Evolutionary conservation across 2,113 vertebrate genomes (phyloP).

Genomic region (Poeciliopsis retropinna): DNA sequence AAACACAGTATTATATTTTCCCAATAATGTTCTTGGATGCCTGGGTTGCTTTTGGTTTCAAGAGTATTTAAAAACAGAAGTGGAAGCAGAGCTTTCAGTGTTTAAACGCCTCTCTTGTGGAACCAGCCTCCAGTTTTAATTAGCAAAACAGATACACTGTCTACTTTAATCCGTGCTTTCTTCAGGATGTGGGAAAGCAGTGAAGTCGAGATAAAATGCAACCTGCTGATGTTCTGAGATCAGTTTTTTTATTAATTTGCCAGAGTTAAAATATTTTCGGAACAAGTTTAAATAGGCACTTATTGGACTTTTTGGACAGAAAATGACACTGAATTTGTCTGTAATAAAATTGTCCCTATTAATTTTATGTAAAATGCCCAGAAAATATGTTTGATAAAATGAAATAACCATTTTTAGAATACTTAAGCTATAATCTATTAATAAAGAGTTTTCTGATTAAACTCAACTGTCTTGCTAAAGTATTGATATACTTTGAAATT

Average conservation of each 20-base stretch:
- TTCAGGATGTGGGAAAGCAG: not conserved
- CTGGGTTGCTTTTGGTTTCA: not conserved
- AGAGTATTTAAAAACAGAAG: not conserved
- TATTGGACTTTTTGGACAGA: not conserved
- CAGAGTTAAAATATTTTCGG: not conserved
- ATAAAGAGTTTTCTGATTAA: too few species aligned
- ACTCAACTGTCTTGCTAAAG: too few species aligned
- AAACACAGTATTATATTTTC: too few species aligned
- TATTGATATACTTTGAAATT: too few species aligned
- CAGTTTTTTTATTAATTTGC: not conserved
- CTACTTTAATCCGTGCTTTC: not conserved
- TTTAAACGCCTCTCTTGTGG: not conserved
- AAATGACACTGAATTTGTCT: not conserved
- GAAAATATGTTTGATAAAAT: not conserved
- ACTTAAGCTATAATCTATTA: not conserved
- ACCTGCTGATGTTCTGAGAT: not conserved
- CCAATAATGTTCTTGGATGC: too few species aligned
- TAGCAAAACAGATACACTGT: not conserved
- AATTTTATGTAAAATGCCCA: not conserved
- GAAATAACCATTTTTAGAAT: not conserved
- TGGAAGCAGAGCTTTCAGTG: not conserved
- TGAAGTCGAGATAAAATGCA: not conserved
- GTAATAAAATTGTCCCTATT: not conserved
- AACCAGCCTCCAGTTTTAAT: not conserved
- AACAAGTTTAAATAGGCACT: not conserved